Base-by-base conservation (phyloP, 1,140 invertebrate genomes). In the Telenomus remus region DNA sequence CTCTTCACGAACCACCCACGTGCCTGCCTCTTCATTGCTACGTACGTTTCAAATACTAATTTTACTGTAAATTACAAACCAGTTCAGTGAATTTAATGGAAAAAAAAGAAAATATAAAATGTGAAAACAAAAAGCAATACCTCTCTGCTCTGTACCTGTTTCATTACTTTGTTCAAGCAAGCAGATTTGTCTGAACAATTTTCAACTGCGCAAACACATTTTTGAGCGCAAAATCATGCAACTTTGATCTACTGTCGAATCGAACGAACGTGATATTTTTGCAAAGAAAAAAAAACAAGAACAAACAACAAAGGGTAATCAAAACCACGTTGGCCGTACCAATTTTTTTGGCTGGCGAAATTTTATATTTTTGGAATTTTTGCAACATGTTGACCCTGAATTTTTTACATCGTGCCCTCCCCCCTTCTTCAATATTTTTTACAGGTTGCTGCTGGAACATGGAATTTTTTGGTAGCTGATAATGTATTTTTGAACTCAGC, bases 321-420 rank as follows among this genome's bases (percentile, higher is more conserved):
- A 9, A 46, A 46, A 27, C 27, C n/a, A 54, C 76, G 78, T 76
- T 77, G 78, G 82, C 81, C 82, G 72, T 79, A 72, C 65, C 35
- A 80, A n/a, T 79, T 84, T 87, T 84, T 86, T 88, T 88, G 86
- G 85, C 86, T 87, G 86, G 86, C 83, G 79, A 84, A 72, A 86
- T 87, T 88, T 88, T 88, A 87, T 87, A 88, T 88, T 88, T 88
- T 88, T 88, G 86, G 87, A 86, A 85, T 85, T 85, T 87, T 86
- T 86, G 81, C 77, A 55, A 61, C 72, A 63, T 78, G 65, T 68
- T 39, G 60, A 59, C 75, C 69, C 43, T 13, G 48, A 4, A 35
- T 39, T 79, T 79, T 82, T 70, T n/a, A n/a, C n/a, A n/a, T n/a
- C n/a, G n/a, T 71, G 48, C 35, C 37, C 61, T 39, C 71, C 64